Base-by-base conservation (phyloP, 2,797 vertebrate genomes). In the Paratrypauchen microcephalus region DNA sequence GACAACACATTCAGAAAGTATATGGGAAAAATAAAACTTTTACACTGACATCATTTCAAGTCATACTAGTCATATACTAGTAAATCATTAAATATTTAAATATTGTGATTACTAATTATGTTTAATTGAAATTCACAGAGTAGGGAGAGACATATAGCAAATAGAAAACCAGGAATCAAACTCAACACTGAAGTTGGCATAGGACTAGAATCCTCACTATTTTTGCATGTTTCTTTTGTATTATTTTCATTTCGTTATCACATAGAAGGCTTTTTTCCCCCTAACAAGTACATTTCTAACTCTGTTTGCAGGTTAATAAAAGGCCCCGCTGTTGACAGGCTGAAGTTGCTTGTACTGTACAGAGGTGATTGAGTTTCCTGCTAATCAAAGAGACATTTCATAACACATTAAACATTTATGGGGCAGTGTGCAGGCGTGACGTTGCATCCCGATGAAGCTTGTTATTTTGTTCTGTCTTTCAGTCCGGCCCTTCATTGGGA, bases 321-420 rank as follows among this genome's bases (percentile, higher is more conserved):
- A 57, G 52, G 2, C 18, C 24, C 8, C 7, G 4, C 21, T 24
- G 39, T 79, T 64, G 47, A 41, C 58, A 66, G 24, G 2, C 56
- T 55, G 54, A 62, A 0, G 0, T 47, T 0, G n/a, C 41, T 24
- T 18, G 45, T 74, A 39, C 56, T 64, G 54, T 63, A 78, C 54
- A 8, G 62, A 69, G 71, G 73, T 57, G 75, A 84, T 82, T 47
- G 15, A 69, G 70, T 87, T 89, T 84, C 84, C 59, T 60, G 19
- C 68, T 71, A 75, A 85, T 85, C 79, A 83, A 82, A 83, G 69
- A 65, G 73, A 69, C 77, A 74, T 87, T 93, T 91, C 70, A 92
- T 86, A 87, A 92, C 81, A 28, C 13, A 84, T 92, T 57, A 87
- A 91, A 88, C 73, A 87, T 91, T 88, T 81, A 89, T 78, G 76